Percentiles rank a stretch among this genome's conserved stretches.
These are phyloP conservation scores for Boloria selene DNA, from an alignment of 2,888 invertebrate genomes.

Conservation along the genomic window DNA sequence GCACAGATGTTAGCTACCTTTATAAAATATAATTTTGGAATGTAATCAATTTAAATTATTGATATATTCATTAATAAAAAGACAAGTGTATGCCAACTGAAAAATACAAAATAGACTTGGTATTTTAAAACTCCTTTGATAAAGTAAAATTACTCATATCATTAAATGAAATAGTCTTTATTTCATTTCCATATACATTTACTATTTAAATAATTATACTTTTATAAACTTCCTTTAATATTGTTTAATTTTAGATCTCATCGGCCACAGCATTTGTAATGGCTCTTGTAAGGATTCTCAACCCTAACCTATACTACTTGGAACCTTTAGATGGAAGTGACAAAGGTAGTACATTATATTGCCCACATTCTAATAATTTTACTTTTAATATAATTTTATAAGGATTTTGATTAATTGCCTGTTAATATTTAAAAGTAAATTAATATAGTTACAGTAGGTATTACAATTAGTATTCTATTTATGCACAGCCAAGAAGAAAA, in stretches of 20 bases:
- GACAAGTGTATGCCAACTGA: constrained; percentile 4
- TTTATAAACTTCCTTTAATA: neutral
- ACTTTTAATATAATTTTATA: too few relatives aligned
- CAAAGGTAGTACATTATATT: constrained; percentile 49
- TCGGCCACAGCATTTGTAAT: constrained; percentile 70
- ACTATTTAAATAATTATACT: too few relatives aligned
- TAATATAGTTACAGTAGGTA: too few relatives aligned
- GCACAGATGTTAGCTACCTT: constrained; percentile 12
- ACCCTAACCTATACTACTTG: constrained; percentile 64
- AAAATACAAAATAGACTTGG: neutral
- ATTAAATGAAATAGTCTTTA: too few relatives aligned
- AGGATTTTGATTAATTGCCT: too few relatives aligned
- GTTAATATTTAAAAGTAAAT: too few relatives aligned
- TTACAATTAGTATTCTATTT: too few relatives aligned
- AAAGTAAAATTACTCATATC: too few relatives aligned
- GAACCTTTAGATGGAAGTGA: constrained; percentile 58
- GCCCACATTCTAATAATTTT: too few relatives aligned
- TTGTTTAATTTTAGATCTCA: constrained; percentile 60
- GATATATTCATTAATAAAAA: neutral
- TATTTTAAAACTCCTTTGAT: too few relatives aligned
- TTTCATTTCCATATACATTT: too few relatives aligned
- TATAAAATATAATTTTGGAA: constrained; percentile 4
- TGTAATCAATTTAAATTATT: constrained; percentile 18
- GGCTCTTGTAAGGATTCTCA: constrained; percentile 61
- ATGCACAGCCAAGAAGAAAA: too few relatives aligned